Evolutionary conservation across 2,797 vertebrate species (phyloP), one percentile per base, ranked within the genome.

Genomic region (Macrochelys suwanniensis): DNA sequence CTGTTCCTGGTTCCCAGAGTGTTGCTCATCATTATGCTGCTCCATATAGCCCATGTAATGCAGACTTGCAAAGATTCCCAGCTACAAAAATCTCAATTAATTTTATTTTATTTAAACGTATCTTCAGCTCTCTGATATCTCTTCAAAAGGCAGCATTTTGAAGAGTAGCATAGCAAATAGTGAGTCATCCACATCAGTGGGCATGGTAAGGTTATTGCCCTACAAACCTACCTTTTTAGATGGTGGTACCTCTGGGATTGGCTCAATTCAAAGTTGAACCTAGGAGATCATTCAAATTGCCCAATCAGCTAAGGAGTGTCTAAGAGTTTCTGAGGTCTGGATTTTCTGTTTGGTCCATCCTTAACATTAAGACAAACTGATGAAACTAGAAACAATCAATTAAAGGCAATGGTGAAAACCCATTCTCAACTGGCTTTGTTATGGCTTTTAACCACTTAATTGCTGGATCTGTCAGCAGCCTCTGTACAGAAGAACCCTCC

Each of bases 51-150:
- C 95, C 2, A 0, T 59, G 54, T 81, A 45, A 94, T 92, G 95
- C 89, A 86, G 90, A 59, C 86, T 0, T 89, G 7, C 91, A 1
- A 31, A 92, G 84, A 61, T 87, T 96, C 95, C 80, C 81, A 71
- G 95, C 88, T 94, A 95, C 94, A 54, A 89, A 97, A 94, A 81
- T 95, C 94, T 97, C 92, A 90, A 93, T 96, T 93, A 96, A 97
- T 89, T 80, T 93, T 96, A 94, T 76, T 94, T 91, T 92, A 90
- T 94, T 96, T 74, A 88, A 92, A 94, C 65, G 45, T 68, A 50
- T 85, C 92, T 97, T 95, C 85, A 92, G 94, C 85, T 54, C 0
- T 0, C 71, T 83, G 5, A 7, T 51, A 1, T 50, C 71, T 2
- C 26, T 82, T 86, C 82, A 1, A 78, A 89, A 79, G 93, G 94